Evolutionary conservation across 2,797 vertebrate genomes (phyloP).

Genomic region (Hoplostethus atlanticus): DNA sequence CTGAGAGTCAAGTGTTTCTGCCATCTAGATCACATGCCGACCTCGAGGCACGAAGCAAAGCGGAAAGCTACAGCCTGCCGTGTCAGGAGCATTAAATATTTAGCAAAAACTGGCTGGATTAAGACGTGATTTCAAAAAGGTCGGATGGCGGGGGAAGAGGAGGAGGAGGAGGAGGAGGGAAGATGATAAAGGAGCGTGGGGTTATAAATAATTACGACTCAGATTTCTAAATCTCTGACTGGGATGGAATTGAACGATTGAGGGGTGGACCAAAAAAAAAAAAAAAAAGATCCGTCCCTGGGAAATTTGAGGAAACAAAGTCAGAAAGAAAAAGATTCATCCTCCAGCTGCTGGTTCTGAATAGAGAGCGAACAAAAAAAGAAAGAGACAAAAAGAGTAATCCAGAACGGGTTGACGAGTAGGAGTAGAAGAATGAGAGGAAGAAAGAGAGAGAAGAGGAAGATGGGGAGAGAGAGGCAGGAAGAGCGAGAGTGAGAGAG

Average conservation of each 20-base stretch:
- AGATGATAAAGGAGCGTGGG: constrained; percentile 14
- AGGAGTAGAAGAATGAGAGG: neutral
- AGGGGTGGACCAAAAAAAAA: neutral
- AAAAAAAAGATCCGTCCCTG: neutral
- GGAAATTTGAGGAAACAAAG: constrained; percentile 37
- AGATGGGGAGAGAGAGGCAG: constrained; percentile 1
- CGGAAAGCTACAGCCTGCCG: neutral
- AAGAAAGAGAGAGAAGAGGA: neutral
- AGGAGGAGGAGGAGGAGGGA: constrained; percentile 9
- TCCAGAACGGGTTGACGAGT: constrained; percentile 10
- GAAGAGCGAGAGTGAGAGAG: neutral
- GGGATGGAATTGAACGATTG: neutral
- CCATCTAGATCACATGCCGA: constrained; percentile 10
- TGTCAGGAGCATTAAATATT: constrained; percentile 50
- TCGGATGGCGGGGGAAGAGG: neutral
- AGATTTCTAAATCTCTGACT: constrained; percentile 26
- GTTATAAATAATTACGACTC: constrained; percentile 54
- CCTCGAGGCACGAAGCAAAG: constrained; percentile 5
- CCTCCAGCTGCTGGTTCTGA: constrained; percentile 29
- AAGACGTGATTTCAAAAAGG: constrained; percentile 17
- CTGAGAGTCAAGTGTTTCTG: neutral
- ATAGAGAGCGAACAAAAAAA: constrained; percentile 3
- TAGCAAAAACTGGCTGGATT: constrained; percentile 10
- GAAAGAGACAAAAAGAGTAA: constrained; percentile 4
- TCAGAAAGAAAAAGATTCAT: constrained; percentile 5